Percentiles rank a stretch among this genome's conserved stretches.
Conservation (phyloP, 2,797 vertebrate species). For the Percopsis omiscomaycus region DNA sequence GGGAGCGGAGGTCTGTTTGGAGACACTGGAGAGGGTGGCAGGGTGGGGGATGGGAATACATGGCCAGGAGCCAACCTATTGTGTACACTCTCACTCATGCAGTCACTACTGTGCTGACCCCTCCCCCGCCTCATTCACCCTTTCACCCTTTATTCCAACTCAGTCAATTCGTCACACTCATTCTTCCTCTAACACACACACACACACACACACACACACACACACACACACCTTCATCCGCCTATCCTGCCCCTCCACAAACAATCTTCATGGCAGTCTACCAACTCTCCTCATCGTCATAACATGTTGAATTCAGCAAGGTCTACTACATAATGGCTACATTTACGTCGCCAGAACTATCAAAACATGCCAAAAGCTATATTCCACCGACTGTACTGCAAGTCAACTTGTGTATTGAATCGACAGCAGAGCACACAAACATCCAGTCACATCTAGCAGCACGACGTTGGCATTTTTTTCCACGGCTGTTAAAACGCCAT, state of each 20-base stretch:
- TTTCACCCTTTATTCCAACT: slow-evolving; percentile 64
- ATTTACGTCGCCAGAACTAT: background rate
- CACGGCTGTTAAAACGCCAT: background rate
- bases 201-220: background rate
- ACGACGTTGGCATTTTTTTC: background rate
- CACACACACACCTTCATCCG: background rate
- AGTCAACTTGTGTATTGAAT: background rate
- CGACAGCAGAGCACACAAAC: background rate
- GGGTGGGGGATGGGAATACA: slow-evolving; percentile 71
- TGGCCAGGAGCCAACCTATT: slow-evolving; percentile 79
- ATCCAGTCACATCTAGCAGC: background rate
- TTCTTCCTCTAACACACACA: background rate
- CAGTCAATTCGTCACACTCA: slow-evolving; percentile 1
- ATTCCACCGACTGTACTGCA: slow-evolving; percentile 5
- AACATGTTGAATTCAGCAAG: slow-evolving; percentile 29
- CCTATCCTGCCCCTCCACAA: slow-evolving; percentile 29
- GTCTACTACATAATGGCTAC: slow-evolving; percentile 17
- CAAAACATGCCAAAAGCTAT: background rate
- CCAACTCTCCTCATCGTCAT: slow-evolving; percentile 18
- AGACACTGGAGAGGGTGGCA: slow-evolving; percentile 73
- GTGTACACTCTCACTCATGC: slow-evolving; percentile 67
- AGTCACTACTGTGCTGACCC: slow-evolving; percentile 24
- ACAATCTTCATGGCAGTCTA: slow-evolving; percentile 29
- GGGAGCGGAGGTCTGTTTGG: slow-evolving; percentile 64
- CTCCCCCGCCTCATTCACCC: slow-evolving; percentile 49